phyloP scores from a whole-genome alignment of 2,797 vertebrate genomes.

The Gallinago solitaria region DNA sequence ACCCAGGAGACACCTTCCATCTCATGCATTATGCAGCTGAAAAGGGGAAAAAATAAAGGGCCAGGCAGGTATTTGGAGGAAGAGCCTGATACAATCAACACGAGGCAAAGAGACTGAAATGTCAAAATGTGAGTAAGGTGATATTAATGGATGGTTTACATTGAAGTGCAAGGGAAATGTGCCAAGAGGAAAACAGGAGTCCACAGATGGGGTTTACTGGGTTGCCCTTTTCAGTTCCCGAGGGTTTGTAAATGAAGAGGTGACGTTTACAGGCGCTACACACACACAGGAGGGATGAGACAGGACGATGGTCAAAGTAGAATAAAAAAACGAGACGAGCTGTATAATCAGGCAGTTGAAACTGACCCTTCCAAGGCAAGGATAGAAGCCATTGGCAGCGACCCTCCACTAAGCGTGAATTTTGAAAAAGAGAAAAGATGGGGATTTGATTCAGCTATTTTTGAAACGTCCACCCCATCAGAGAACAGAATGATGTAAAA shows the following conservation, averaged over 20 bases:
- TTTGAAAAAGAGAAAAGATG: background rate
- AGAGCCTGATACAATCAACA: conserved; percentile 22
- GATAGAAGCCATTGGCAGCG: background rate
- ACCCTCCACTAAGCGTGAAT: background rate
- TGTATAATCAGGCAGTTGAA: conserved; percentile 48
- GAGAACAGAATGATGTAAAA: background rate
- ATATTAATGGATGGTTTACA: conserved; percentile 30
- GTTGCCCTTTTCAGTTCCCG: background rate
- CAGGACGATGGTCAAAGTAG: background rate
- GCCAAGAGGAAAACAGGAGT: conserved; percentile 16
- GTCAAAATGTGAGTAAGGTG: conserved; percentile 56
- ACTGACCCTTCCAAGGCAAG: background rate
- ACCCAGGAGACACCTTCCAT: background rate
- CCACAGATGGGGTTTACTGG: background rate
- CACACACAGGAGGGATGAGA: background rate
- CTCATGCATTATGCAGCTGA: conserved; percentile 57
- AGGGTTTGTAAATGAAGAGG: background rate
- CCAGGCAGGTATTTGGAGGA: background rate
- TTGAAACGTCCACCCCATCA: background rate
- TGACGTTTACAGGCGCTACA: background rate
- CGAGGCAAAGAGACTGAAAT: conserved; percentile 56
- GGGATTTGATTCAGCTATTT: background rate
- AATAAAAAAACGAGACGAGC: background rate
- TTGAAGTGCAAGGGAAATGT: conserved; percentile 7
- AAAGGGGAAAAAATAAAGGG: conserved; percentile 31